Evolutionary conservation across 2,113 vertebrate species (phyloP).

Genomic region (Petaurus breviceps): DNA sequence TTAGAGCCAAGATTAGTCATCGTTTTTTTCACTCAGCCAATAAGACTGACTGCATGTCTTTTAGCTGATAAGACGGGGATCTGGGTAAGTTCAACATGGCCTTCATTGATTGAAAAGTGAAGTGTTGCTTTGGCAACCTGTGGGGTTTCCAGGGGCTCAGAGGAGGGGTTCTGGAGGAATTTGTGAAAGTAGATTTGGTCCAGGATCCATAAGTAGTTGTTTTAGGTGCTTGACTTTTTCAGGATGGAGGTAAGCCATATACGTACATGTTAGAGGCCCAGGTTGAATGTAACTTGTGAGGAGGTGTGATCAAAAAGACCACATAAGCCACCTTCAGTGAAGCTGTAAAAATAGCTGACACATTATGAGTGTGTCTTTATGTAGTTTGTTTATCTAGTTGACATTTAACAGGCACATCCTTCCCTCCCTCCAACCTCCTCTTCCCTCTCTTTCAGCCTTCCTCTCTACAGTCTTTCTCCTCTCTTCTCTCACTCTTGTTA

Average conservation of each 20-base stretch:
- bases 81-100: not conserved
- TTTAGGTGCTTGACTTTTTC: not conserved
- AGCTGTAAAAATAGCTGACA: not conserved
- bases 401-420: not conserved
- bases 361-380: not conserved
- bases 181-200: not conserved
- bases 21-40: not conserved
- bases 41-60: not conserved
- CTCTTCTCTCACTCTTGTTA: not conserved
- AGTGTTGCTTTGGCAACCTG: not conserved
- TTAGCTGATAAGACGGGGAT: not conserved
- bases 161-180: not conserved
- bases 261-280: not conserved
- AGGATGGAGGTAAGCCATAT: not conserved
- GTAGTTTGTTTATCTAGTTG: not conserved
- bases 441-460: not conserved
- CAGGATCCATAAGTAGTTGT: not conserved
- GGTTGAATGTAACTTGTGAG: not conserved
- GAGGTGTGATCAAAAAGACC: not conserved
- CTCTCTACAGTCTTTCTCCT: not conserved
- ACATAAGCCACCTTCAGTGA: not conserved
- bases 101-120: not conserved
- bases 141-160: not conserved
- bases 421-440: not conserved
- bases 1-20: not conserved